Evolutionary conservation across 2,888 invertebrate genomes (phyloP), one percentile per base, ranked within the genome.

Genomic region (Uropetala carovei): DNA sequence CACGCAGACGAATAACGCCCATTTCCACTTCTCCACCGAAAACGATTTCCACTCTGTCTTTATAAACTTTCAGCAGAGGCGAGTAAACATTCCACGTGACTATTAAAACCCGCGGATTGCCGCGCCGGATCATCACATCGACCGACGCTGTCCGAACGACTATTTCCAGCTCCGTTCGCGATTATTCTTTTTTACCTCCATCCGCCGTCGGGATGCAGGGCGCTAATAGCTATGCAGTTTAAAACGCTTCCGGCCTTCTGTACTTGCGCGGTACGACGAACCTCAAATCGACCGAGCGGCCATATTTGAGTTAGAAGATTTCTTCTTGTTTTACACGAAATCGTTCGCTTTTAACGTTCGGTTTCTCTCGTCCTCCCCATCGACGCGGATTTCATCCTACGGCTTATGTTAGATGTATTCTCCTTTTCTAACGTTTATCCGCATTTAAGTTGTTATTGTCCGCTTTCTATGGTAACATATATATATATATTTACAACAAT

Each of bases 201-300:
- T 43, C 5, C 43, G 43, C 43, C 43, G 43, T 43, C 43, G 11
- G 75, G 22, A 27, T 75, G 75, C 75, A 75, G 75, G 22, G 75
- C n/a, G 22, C 75, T 75, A 75, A 27, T 75, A 75, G 75, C 75
- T 22, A 75, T 75, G 75, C 75, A 75, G 27, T 75, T 75, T 75
- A 75, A 75, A 75, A 75, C 75, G 75, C 75, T 75, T 27, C 75
- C 13, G 18, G 14, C 43, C 43, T 43, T 43, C 14, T 18, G 18
- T 60, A 60, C 27, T 10, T 18, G 75, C 9, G 16, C 75, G 16
- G 75, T 75, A 10, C 14, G n/a, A 16, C 64, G 8, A n/a, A 64
- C 68, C 68, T 22, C 75, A 75, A 27, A 75, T 75, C 75, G 75
- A 75, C 75, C 75, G 7, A n/a, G 22, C 14, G 60, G 43, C n/a